A percentile compares a stretch with the other conserved stretches of the same genome.
Conservation (phyloP, 2,888 invertebrate species). For the Galeruca laticollis region DNA sequence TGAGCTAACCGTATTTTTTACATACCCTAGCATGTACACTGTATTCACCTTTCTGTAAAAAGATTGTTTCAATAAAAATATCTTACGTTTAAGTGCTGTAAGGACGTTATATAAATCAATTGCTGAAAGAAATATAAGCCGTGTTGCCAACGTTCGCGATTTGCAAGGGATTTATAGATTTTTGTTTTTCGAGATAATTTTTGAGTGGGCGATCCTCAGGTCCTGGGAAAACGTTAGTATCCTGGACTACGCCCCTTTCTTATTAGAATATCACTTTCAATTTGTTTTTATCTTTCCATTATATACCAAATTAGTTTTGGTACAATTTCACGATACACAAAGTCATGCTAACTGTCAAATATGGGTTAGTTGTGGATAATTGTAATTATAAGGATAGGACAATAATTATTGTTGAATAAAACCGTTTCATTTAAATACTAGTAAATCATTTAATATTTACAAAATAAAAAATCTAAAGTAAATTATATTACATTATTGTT, state of each 20-base stretch:
- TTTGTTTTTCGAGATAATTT: constrained; percentile 32
- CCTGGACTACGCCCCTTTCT: constrained; percentile 39
- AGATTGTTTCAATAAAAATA: constrained; percentile 12
- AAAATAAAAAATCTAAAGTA: too few species aligned
- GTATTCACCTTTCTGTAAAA: neutral
- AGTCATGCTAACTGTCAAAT: too few species aligned
- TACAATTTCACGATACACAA: too few species aligned
- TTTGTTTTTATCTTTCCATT: neutral
- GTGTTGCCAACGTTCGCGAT: constrained; percentile 31
- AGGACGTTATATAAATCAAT: constrained; percentile 21
- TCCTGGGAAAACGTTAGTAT: constrained; percentile 22
- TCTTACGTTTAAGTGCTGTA: neutral
- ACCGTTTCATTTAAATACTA: too few species aligned
- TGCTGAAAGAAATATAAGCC: constrained; percentile 24
- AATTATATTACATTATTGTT: too few species aligned
- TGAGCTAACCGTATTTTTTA: constrained; percentile 58
- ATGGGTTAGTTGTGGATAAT: too few species aligned
- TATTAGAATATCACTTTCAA: constrained; percentile 10
- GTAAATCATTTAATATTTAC: too few species aligned
- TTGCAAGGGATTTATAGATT: constrained; percentile 28
- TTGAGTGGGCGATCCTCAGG: constrained; percentile 35
- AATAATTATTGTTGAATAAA: too few species aligned
- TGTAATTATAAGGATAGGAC: too few species aligned
- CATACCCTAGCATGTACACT: neutral
- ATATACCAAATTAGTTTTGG: too few species aligned